Conservation (phyloP, 1,140 invertebrate species). For the Bombus confusus region DNA sequence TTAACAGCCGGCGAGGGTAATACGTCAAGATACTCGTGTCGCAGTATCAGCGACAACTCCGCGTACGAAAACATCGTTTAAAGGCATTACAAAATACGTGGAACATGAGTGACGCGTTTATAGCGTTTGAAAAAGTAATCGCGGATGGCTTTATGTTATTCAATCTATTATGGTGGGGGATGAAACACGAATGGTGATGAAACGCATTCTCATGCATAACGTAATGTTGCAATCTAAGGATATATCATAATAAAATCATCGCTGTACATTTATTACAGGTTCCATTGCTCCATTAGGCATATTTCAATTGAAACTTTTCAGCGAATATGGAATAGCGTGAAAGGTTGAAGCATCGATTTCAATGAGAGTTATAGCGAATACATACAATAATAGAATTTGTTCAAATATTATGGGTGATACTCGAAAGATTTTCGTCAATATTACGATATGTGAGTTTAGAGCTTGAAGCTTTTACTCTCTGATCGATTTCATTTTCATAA, state of each 20-base stretch:
- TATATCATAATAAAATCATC: conserved; percentile 23
- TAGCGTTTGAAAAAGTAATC: conserved; percentile 30
- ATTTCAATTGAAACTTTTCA: background rate
- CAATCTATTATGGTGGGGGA: background rate
- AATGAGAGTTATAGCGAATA: background rate
- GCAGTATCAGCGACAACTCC: conserved; percentile 42
- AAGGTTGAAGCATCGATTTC: conserved; percentile 30
- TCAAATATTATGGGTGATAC: too few species aligned
- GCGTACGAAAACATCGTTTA: conserved; percentile 23
- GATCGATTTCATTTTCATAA: conserved; percentile 4
- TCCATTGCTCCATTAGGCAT: conserved; percentile 56
- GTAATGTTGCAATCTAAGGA: conserved; percentile 59
- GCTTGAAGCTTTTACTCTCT: background rate
- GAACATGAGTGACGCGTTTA: background rate
- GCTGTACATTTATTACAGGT: conserved; percentile 45
- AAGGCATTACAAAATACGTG: background rate
- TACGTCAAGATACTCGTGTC: conserved; percentile 43
- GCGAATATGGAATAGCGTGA: background rate
- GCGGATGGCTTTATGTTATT: conserved; percentile 19
- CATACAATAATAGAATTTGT: background rate
- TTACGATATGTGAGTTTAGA: too few species aligned
- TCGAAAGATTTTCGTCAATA: background rate
- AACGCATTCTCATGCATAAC: conserved; percentile 78
- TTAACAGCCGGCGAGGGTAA: conserved; percentile 45
- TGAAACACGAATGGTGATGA: conserved; percentile 45